These are phyloP conservation scores for Labeo calbasu DNA, from an alignment of 2,797 vertebrate species.

Conservation along the genomic window DNA sequence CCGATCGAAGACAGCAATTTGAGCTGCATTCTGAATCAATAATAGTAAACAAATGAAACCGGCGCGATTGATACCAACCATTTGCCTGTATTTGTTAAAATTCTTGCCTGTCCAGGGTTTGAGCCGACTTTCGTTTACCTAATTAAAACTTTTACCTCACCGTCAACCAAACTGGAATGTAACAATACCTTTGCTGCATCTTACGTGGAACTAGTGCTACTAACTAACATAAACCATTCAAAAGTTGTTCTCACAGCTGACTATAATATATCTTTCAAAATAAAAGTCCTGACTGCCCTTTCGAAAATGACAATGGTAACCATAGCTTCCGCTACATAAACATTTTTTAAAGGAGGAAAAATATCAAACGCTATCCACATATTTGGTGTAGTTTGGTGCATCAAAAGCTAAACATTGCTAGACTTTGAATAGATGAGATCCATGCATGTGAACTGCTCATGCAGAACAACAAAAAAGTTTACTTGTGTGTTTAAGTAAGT, in stretches of 20 bases:
- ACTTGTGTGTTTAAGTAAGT: not conserved
- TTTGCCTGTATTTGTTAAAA: not conserved
- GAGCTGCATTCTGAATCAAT: not conserved
- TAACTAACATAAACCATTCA: conserved; percentile 10
- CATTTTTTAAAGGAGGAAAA: not conserved
- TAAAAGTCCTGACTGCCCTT: conserved; percentile 9
- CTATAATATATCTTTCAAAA: conserved; percentile 7
- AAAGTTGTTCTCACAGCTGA: conserved; percentile 38
- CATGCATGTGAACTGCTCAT: not conserved
- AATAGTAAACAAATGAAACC: not conserved
- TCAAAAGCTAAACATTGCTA: not conserved
- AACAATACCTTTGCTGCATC: not conserved
- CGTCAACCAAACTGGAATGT: too few relatives aligned
- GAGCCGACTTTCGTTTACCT: not conserved
- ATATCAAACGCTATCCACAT: not conserved
- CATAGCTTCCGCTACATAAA: not conserved
- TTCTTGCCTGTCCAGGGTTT: not conserved
- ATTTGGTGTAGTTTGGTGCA: not conserved
- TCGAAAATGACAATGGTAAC: not conserved
- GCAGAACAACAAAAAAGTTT: not conserved
- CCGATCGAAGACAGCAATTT: not conserved
- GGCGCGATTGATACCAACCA: not conserved
- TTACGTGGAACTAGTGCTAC: not conserved
- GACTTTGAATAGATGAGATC: not conserved
- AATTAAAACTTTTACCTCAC: not conserved